phyloP scores from a whole-genome alignment of 2,797 vertebrate species.

The Muscicapa comitata region DNA sequence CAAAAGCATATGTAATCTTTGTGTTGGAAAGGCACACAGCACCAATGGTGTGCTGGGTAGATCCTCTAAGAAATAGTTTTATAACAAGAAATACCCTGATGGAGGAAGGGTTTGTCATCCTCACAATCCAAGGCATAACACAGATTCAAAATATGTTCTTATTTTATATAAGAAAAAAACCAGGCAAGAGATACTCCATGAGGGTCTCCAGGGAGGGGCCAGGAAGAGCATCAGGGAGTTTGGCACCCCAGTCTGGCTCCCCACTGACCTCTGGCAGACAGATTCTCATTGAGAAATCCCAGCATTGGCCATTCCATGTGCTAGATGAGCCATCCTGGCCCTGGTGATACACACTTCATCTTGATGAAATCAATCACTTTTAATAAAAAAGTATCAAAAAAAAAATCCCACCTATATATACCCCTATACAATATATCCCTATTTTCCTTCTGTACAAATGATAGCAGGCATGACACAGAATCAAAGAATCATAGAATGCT shows the following conservation, averaged over 20 bases:
- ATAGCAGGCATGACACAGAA: neutral
- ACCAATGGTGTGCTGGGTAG: neutral
- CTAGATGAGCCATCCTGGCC: neutral
- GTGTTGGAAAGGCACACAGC: neutral
- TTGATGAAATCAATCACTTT: neutral
- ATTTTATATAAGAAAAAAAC: neutral
- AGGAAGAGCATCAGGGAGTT: neutral
- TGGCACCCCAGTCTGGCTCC: neutral
- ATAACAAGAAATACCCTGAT: neutral
- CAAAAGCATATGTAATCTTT: neutral
- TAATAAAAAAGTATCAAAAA: neutral
- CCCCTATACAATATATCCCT: neutral
- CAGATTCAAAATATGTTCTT: neutral
- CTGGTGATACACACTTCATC: neutral
- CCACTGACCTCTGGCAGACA: accelerated
- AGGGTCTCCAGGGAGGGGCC: neutral
- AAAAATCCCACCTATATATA: neutral
- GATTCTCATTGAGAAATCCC: neutral
- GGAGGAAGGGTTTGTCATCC: neutral
- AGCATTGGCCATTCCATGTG: neutral
- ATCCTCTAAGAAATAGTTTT: neutral
- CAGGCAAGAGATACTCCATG: neutral
- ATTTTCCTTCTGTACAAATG: neutral
- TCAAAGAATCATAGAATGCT: neutral
- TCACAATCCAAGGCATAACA: neutral